phyloP scores from a whole-genome alignment of 1,140 invertebrate species.

The Drosophila repletoides region DNA sequence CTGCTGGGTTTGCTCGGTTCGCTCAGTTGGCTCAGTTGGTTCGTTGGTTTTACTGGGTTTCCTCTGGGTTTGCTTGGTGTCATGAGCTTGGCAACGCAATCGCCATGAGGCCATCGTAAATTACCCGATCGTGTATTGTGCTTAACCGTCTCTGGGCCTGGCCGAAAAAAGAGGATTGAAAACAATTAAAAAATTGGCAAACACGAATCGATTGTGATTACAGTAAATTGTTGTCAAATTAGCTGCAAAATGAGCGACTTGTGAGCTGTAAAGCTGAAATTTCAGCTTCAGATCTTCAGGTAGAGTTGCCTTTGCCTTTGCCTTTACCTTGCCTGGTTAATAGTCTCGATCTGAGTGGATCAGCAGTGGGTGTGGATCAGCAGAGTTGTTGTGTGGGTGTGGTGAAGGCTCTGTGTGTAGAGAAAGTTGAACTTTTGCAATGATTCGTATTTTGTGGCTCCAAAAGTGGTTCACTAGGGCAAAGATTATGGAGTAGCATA shows the following conservation, averaged over 20 bases:
- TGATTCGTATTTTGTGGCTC: slow-evolving; percentile 3
- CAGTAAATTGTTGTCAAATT: slow-evolving; percentile 82
- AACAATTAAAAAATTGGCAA: slow-evolving; percentile 82
- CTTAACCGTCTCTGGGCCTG: slow-evolving; percentile 23
- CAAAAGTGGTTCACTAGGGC: slow-evolving; percentile 19
- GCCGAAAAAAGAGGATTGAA: slow-evolving; percentile 71
- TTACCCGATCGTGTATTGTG: slow-evolving; percentile 78
- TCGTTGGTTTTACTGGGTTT: neutral
- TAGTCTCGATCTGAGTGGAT: slow-evolving; percentile 7
- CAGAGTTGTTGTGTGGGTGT: slow-evolving; percentile 17
- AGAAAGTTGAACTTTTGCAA: slow-evolving; percentile 55
- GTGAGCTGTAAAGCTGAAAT: slow-evolving; percentile 13
- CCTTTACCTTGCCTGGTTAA: neutral
- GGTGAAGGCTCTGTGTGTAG: slow-evolving; percentile 9
- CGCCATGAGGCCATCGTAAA: slow-evolving; percentile 78
- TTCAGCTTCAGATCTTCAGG: too few relatives aligned
- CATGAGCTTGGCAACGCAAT: slow-evolving; percentile 64
- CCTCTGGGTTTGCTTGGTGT: slow-evolving; percentile 45
- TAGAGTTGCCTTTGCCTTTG: too few relatives aligned
- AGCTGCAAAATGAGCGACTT: slow-evolving; percentile 69
- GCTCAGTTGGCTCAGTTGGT: neutral
- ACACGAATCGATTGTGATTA: slow-evolving; percentile 82
- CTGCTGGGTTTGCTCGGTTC: neutral
- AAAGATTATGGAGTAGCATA: neutral
- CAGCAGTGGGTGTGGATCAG: slow-evolving; percentile 10